A percentile compares a stretch with the other conserved stretches of the same genome.
Evolutionary conservation across 2,888 invertebrate genomes (phyloP).

Genomic region (Nasonia oneida): DNA sequence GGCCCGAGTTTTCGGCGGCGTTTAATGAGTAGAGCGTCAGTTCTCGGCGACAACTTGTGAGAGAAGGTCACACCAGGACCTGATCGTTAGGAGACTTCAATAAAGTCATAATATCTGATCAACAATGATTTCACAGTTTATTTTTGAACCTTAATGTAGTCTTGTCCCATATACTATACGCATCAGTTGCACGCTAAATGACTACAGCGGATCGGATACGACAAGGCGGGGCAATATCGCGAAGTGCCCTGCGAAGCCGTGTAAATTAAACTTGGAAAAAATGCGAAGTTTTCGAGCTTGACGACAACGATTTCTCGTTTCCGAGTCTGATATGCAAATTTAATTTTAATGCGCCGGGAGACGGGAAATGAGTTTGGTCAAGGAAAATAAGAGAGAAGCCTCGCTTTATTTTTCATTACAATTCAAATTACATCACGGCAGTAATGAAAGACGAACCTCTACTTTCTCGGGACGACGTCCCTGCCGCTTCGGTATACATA

Average conservation of each 20-base stretch:
- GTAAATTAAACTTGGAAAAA: background rate
- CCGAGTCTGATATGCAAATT: background rate
- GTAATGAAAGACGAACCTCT: conserved; percentile 43
- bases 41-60: no score
- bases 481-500: background rate
- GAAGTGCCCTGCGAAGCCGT: background rate
- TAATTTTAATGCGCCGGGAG: background rate
- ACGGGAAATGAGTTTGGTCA: background rate
- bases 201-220: background rate
- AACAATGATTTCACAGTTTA: no score
- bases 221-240: no score
- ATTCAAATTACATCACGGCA: conserved; percentile 32
- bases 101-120: no score
- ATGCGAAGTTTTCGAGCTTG: background rate
- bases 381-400: background rate
- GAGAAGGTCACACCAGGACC: no score
- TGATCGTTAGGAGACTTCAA: no score
- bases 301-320: background rate
- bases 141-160: no score
- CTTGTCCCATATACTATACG: no score
- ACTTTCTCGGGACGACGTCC: conserved; percentile 32
- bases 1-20: no score
- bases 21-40: no score
- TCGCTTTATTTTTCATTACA: background rate
- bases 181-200: background rate